Base-by-base conservation (phyloP, 1,140 invertebrate species). In the Andrena cerasifolii region DNA sequence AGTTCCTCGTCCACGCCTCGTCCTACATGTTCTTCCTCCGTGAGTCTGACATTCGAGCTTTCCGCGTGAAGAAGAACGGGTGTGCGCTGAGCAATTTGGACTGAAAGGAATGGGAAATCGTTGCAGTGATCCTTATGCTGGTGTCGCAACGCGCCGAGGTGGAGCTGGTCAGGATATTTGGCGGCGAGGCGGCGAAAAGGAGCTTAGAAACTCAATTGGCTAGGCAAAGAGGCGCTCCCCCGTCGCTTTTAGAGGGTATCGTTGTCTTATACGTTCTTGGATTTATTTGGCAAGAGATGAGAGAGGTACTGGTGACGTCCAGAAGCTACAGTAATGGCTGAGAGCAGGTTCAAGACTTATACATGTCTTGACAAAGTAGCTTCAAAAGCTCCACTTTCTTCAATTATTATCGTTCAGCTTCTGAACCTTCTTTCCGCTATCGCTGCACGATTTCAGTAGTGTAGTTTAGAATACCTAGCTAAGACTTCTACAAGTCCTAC, bases 1-100 rank as follows among this genome's bases (percentile, higher is more conserved):
- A 99, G 91, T 99, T 99, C 90, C 94, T 99, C 75, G 96, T 97
- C 72, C 97, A 99, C 88, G 97, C 97, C 0, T 96, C 97, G 0
- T 98, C 97, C 18, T 99, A 99, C 91, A 93, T 98, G 49, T 98
- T 98, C 92, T 99, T 98, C 90, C 93, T 99, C 53, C 93, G 97
- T 98, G 89, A 95, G 95, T 95, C 83, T 28, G 73, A 14, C 3
- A 6, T 1, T 33, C 0, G 28, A 40, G n/a, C 26, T 2, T 40
- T 40, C 10, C 4, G 10, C 10, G 36, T 40, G 3, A 40, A 5
- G 36, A 10, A 40, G 3, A 40, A 28, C 24, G 7, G n/a, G 61
- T 40, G 16, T n/a, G 4, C 14, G 54, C 43, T 49, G 0, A 26
- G 28, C 0, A 40, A 54, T 36, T 24, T 40, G 26, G 62, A 21